Base-by-base conservation (phyloP, 2,113 vertebrate species). In the Sapajus apella region DNA sequence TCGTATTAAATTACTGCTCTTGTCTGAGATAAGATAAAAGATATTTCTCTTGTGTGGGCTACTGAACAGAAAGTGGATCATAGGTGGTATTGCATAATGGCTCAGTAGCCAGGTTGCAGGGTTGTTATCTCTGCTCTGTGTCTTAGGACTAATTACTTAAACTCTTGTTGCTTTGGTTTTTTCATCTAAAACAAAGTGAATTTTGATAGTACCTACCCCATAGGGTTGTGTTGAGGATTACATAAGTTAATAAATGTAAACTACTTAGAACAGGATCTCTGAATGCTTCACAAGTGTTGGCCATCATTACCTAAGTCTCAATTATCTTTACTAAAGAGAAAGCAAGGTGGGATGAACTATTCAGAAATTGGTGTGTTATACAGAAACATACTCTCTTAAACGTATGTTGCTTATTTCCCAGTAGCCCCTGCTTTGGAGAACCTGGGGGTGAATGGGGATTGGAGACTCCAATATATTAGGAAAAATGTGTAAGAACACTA, bases 321-420 rank as follows among this genome's bases (percentile, higher is more conserved):
- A 32, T 96, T 87, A 66, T 90, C 40, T 92, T 89, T 32, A 85
- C 79, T 72, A 76, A 94, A 58, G 50, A 94, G 27, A 85, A 68
- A 32, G 6, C 37, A 4, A 92, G 14, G 32, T 75, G 37, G n/a
- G 2, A 82, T 7, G 47, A 8, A 70, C 35, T 90, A 58, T 45
- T 77, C 43, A 85, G 32, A 95, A 93, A 77, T 13, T 35, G 27
- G 6, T 6, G 81, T 95, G 16, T 61, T 64, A 72, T 58, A 50
- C 21, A 87, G 64, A 96, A 80, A 91, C 9, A 87, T 27, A 50
- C 43, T 70, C 40, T 55, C 43, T 80, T 83, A 96, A 91, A 72
- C 9, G 61, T 61, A 16, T 50, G 61, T 88, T 58, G 40, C 17
- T 91, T 45, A 68, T 82, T 95, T 94, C 93, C 92, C 3, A 94